Base-by-base conservation (phyloP, 2,797 vertebrate genomes). In the Hippocampus kuda region DNA sequence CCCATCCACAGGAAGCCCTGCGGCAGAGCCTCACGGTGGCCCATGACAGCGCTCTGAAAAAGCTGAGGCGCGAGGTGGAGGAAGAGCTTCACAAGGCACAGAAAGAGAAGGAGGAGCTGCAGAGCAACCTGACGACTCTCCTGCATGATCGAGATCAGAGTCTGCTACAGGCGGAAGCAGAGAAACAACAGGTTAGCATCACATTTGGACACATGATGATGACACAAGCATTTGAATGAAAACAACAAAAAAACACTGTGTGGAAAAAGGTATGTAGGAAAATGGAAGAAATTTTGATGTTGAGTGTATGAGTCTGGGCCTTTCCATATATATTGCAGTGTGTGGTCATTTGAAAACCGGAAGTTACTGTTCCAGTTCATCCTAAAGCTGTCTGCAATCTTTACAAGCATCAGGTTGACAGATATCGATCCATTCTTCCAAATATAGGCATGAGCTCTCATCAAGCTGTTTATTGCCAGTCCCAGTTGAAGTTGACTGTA, bases 181-280 rank as follows among this genome's bases (percentile, higher is more conserved):
- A 98, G 82, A 96, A 94, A 78, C 96, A 96, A 77, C 94, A 97
- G 94, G 96, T 90, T 42, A 13, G 80, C 65, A 44, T 65, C 46
- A 38, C 44, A 44, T 27, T 34, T 42, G n/a, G 65, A 34, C 24
- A 34, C n/a, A 10, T 48, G 18, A 46, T 65, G 42, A 11, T 56
- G 53, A 24, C 27, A 3, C 22, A 34, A 62, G 1, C 15, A 20
- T 62, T 46, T 24, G 4, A 20, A 3, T 63, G 4, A 0, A 42
- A 20, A 38, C n/a, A n/a, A n/a, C n/a, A n/a, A 38, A 41, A 7
- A 38, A 38, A 34, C 34, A 5, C 5, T 34, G 34, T 34, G 34
- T 34, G 34, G 44, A 46, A 46, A 46, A 46, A 46, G 44, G 46
- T 4, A 38, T 8, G 34, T 38, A 7, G 34, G 34, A 38, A 38